Evolutionary conservation across 2,888 invertebrate genomes (phyloP), one percentile per base, ranked within the genome.

Genomic region (Liodrosophila aerea): DNA sequence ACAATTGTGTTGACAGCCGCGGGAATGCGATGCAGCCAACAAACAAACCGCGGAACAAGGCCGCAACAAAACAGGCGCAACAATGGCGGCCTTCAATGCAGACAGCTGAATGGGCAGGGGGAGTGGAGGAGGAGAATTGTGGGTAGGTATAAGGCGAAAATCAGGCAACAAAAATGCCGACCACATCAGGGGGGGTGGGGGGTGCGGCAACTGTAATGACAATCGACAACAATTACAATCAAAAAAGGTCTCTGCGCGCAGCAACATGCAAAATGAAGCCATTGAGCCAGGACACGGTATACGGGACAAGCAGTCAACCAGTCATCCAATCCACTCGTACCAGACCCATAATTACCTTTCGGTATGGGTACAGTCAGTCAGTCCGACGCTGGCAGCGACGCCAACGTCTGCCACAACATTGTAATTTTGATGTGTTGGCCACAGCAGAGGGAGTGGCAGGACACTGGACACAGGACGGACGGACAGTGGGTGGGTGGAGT

Each of bases 211-310:
- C 70, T 63, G 85, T 85, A 85, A 85, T 80, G 78, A 83, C 78
- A 80, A 80, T 80, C 84, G 85, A 80, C 85, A 80, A 80, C 85
- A 80, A 80, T 80, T 80, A 80, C 85, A 83, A 85, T 80, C 85
- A 78, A 76, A 78, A 78, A 82, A 84, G 82, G 53, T 81, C 77
- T 58, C 54, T 63, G 52, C 57, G 57, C 56, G 62, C 64, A 57
- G 59, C 54, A 57, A 73, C 63, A 72, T 73, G 73, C 73, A 68
- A 78, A 77, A 75, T 77, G 67, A 61, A 73, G 54, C 62, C 57
- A 61, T 57, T 53, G 57, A 68, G 27, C 34, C n/a, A 29, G 39
- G 1, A 31, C 15, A 31, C 29, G 39, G 39, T 33, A 62, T 22
- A 44, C 7, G 36, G 13, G 8, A 13, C 8, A 8, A 0, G 15